Evolutionary conservation across 2,113 vertebrate species (phyloP), one percentile per base, ranked within the genome.

Genomic region (Gila orcuttii): DNA sequence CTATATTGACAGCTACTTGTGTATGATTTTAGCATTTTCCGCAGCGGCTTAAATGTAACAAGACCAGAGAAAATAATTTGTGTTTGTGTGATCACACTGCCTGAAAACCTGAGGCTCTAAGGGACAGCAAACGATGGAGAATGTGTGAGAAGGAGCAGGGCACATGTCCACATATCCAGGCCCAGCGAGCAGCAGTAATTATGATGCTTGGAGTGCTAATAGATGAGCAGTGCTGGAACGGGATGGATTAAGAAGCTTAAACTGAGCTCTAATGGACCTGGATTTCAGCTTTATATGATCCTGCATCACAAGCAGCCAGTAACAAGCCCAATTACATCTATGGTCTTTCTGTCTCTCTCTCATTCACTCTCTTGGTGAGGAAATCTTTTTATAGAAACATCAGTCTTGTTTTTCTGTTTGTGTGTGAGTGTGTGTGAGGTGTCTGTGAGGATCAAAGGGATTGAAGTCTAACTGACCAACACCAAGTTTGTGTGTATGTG

Each of bases 151-250:
- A 36, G 42, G 31, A 73, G 45, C 45, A 21, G 60, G n/a, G 57
- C 21, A 33, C 80, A 69, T 23, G 25, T 36, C 80, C 79, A 81
- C 39, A 81, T 45, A 81, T 81, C 25, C 50, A 64, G 71, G 66
- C 47, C 0, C n/a, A 85, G 77, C 86, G 86, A 90, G 90, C 47
- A 88, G 88, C 19, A 7, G 59, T 13, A 64, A 71, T 91, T 91
- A 92, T 88, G 83, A 90, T 83, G 62, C 71, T 47, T 69, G 79
- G 59, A 66, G 79, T 55, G 91, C 86, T 88, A 88, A 88, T 83
- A 50, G 55, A 64, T 28, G 66, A 84, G 33, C 78, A 83, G 59
- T 28, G 75, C 75, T 80, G 84, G 57, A 75, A 57, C 64, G 23
- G 64, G 69, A 64, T 77, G 82, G 74, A 86, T 77, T 17, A 86